Evolutionary conservation across 1,140 invertebrate genomes (phyloP).

Genomic region (Tetramorium alpestre): DNA sequence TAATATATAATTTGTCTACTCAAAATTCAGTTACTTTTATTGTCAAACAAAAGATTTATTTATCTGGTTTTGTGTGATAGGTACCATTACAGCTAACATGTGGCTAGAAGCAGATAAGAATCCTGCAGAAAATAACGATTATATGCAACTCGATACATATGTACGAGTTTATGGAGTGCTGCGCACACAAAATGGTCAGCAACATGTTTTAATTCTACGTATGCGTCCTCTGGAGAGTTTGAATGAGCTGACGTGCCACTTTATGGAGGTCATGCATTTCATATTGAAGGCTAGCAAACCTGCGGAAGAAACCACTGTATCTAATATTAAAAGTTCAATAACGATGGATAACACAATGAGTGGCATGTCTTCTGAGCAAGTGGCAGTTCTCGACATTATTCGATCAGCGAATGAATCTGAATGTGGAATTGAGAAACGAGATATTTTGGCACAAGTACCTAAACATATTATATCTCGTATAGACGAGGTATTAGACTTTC

Average conservation of each 20-base stretch:
- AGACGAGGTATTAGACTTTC: conserved; percentile 82
- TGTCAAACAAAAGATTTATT: neutral
- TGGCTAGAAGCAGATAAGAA: conserved; percentile 81
- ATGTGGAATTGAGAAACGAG: conserved; percentile 78
- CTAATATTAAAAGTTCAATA: neutral
- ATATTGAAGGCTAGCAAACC: conserved; percentile 54
- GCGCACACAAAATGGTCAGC: conserved; percentile 73
- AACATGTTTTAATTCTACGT: conserved; percentile 76
- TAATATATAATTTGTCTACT: neutral
- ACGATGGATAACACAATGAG: neutral
- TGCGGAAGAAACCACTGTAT: neutral
- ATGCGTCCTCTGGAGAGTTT: conserved; percentile 74
- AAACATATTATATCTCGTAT: conserved; percentile 65
- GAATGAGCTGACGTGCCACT: conserved; percentile 76
- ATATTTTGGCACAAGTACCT: conserved; percentile 75
- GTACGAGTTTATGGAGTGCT: conserved; percentile 75
- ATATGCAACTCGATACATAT: conserved; percentile 72
- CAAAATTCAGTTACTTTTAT: neutral
- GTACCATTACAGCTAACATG: conserved; percentile 76
- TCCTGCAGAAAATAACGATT: conserved; percentile 18
- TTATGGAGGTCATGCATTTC: conserved; percentile 71
- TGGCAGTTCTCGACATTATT: conserved; percentile 79
- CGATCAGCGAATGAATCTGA: conserved; percentile 74
- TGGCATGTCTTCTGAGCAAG: conserved; percentile 75
- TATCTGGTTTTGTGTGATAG: conserved; percentile 64